A percentile compares a stretch with the other conserved stretches of the same genome.
phyloP scores from a whole-genome alignment of 2,888 invertebrate genomes.

The Eupithecia tripunctaria region DNA sequence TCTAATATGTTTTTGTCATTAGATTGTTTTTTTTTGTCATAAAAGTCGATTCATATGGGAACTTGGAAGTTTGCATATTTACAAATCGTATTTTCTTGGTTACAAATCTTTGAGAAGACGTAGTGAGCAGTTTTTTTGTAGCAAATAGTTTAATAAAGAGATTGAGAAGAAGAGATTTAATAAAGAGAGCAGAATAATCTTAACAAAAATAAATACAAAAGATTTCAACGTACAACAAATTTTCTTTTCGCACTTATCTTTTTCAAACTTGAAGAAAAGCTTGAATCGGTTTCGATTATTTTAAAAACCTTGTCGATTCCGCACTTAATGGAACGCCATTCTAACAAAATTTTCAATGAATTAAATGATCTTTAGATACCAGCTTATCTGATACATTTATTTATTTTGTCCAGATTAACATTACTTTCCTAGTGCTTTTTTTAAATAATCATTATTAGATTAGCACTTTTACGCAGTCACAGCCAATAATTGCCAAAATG shows the following conservation, averaged over 20 bases:
- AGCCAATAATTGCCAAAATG: constrained; percentile 12
- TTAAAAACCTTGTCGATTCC: constrained; percentile 14
- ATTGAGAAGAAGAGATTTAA: too few species aligned
- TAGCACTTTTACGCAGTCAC: constrained; percentile 19
- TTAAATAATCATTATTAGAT: constrained; percentile 37
- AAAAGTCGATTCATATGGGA: too few species aligned
- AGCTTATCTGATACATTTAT: constrained; percentile 49
- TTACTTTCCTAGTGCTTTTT: constrained; percentile 43
- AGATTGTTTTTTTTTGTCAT: too few species aligned
- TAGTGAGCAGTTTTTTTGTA: not conserved
- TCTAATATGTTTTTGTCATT: too few species aligned
- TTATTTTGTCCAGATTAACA: constrained; percentile 40
- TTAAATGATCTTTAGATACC: constrained; percentile 43
- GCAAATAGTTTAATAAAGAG: not conserved
- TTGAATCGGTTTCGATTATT: not conserved
- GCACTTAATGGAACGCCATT: constrained; percentile 16
- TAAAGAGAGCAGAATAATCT: too few species aligned
- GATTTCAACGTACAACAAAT: not conserved
- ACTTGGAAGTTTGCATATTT: not conserved
- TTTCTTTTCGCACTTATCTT: not conserved
- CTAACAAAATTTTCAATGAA: constrained; percentile 19
- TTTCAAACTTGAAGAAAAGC: not conserved
- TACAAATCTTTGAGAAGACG: not conserved
- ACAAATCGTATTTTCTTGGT: not conserved
- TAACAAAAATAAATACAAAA: not conserved